Evolutionary conservation across 2,888 invertebrate species (phyloP).

Genomic region (Druceiella hillmani): DNA sequence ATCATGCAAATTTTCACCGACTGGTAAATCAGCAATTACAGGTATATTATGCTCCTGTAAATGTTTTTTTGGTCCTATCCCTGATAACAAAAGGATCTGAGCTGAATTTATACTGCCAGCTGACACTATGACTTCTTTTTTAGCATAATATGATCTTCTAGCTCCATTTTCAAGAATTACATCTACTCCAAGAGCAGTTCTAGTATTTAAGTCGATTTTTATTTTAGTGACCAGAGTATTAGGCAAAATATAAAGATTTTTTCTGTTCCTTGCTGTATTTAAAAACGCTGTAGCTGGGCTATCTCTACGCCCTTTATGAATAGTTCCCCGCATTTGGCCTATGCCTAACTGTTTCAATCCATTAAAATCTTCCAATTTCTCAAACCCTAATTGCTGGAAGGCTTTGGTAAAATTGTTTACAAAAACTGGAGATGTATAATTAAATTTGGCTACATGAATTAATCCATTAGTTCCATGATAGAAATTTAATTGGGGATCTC

Average conservation of each 20-base stretch:
- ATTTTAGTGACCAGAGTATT: constrained; percentile 33
- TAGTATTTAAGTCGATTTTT: constrained; percentile 28
- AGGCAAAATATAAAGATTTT: constrained; percentile 33
- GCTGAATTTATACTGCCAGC: constrained; percentile 40
- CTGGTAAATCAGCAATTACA: constrained; percentile 33
- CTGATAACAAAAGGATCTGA: constrained; percentile 37
- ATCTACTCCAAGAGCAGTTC: constrained; percentile 31
- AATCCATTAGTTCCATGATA: constrained; percentile 34
- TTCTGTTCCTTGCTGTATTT: constrained; percentile 27
- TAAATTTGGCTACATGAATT: constrained; percentile 34
- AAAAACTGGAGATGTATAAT: constrained; percentile 26
- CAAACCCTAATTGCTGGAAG: constrained; percentile 34
- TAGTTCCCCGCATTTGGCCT: constrained; percentile 39
- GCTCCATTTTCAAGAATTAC: constrained; percentile 23
- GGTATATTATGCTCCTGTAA: constrained; percentile 30
- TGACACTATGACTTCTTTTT: constrained; percentile 35
- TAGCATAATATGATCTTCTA: constrained; percentile 28
- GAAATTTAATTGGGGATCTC: constrained; percentile 30
- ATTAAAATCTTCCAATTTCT: constrained; percentile 39
- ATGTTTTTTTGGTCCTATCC: constrained; percentile 34
- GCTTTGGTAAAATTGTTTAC: constrained; percentile 31
- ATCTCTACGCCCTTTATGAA: constrained; percentile 32
- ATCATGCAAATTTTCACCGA: constrained; percentile 39
- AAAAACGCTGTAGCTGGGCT: constrained; percentile 35
- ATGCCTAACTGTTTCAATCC: constrained; percentile 34